Evolutionary conservation across 2,113 vertebrate genomes (phyloP), one percentile per base, ranked within the genome.

Genomic region (Eolophus roseicapilla): DNA sequence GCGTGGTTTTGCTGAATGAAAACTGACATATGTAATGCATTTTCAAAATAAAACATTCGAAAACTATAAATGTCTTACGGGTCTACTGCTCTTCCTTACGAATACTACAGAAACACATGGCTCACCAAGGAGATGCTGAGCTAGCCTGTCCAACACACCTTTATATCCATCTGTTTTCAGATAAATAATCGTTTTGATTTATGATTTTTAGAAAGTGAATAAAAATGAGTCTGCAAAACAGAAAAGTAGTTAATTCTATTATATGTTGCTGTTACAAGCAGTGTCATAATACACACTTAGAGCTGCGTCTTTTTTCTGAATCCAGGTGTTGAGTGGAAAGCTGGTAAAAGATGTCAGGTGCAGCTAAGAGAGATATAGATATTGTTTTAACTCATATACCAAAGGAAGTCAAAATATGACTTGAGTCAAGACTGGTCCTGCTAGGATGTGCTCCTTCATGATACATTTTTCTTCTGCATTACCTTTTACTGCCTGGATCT

Each of bases 41-140:
- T 77, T 90, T 86, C 43, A 80, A 92, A 94, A 95, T 81, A 88
- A 86, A 96, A 86, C 44, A 29, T 90, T 88, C 94, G 27, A 84
- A 95, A 94, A 60, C 60, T 67, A n/a, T 35, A 63, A 41, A 65
- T 49, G 20, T 92, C 25, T 92, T 88, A 31, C 25, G 47, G 13
- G 55, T 93, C 39, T 75, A 8, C 35, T 88, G 47, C 7, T 64
- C 5, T 63, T 83, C 20, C 19, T 88, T 94, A 46, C 24, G 41
- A 70, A 37, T n/a, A 20, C 35, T 78, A 43, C n/a, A 63, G 71
- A 39, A 93, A 92, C 82, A 86, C 82, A 67, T 83, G 71, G 50
- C 39, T 88, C 52, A 57, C 29, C 1, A 2, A 46, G 43, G 23
- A 83, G 49, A 95, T 44, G 27, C 60, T 74, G 60, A 86, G 75